A percentile compares a stretch with the other conserved stretches of the same genome.
Conservation (phyloP, 92 coral and sea anemone genomes). For the Plumapathes pennacea region DNA sequence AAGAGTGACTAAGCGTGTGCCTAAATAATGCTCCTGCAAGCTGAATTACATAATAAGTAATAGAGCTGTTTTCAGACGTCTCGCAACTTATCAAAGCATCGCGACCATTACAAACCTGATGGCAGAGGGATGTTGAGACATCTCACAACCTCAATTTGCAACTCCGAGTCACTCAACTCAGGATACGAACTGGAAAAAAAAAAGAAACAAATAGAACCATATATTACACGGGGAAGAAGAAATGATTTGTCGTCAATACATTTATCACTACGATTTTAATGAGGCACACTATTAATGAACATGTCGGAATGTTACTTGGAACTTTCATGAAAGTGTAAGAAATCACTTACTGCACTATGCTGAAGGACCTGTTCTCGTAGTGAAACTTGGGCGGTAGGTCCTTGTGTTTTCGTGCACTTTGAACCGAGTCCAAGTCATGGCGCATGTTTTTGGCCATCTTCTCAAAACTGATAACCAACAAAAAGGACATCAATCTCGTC, state of each 20-base stretch:
- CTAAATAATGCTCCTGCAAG: no score
- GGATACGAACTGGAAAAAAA: constrained; percentile 72
- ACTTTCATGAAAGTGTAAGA: not conserved
- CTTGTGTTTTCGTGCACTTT: constrained; percentile 88
- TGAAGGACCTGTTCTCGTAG: constrained; percentile 89
- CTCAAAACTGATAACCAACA: constrained; percentile 89
- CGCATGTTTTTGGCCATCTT: constrained; percentile 80
- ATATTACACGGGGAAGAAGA: not conserved
- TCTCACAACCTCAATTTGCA: constrained; percentile 68
- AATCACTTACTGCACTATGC: constrained; percentile 73
- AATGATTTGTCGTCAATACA: not conserved
- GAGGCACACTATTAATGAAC: not conserved
- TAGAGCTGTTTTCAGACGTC: no score
- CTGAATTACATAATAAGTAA: no score
- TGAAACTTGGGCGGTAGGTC: constrained; percentile 93
- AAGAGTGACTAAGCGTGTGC: no score
- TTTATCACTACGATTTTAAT: not conserved
- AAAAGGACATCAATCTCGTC: not conserved
- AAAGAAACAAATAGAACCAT: not conserved
- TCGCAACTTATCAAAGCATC: no score
- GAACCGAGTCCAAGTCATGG: constrained; percentile 83
- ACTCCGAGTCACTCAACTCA: constrained; percentile 91
- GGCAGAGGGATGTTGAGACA: constrained; percentile 92
- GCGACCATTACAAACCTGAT: constrained; percentile 65
- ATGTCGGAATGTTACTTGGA: not conserved